phyloP scores from a whole-genome alignment of 2,888 invertebrate species.

The Trisateles emortualis region DNA sequence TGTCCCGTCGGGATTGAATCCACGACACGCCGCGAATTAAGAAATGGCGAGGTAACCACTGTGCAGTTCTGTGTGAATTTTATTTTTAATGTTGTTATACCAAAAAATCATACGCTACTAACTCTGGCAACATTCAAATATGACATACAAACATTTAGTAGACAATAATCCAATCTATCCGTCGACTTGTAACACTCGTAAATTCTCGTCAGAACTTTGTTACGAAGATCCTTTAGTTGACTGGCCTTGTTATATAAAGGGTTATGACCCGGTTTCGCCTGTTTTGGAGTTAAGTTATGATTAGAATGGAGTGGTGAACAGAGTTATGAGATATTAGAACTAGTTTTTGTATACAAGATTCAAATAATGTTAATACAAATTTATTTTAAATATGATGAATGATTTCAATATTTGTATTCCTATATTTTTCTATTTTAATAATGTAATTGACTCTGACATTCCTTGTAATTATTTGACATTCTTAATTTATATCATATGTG shows the following conservation, averaged over 20 bases:
- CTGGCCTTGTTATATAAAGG: slow-evolving; percentile 40
- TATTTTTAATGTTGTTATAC: not conserved
- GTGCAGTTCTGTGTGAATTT: not conserved
- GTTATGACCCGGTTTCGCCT: slow-evolving; percentile 8
- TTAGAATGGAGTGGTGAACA: not conserved
- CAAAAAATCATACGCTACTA: slow-evolving; percentile 9
- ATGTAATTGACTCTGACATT: too few relatives aligned
- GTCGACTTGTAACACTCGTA: slow-evolving; percentile 59
- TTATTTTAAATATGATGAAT: too few relatives aligned
- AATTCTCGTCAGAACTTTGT: slow-evolving; percentile 61
- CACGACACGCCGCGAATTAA: too few relatives aligned
- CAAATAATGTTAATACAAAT: too few relatives aligned
- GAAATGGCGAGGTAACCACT: too few relatives aligned
- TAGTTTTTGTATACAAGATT: too few relatives aligned
- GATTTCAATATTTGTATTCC: too few relatives aligned
- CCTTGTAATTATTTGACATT: too few relatives aligned
- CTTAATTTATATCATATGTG: too few relatives aligned
- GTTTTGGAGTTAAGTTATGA: slow-evolving; percentile 11
- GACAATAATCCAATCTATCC: slow-evolving; percentile 76
- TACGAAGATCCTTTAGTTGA: slow-evolving; percentile 41
- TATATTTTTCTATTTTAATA: too few relatives aligned
- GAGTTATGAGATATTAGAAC: not conserved
- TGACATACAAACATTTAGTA: slow-evolving; percentile 63
- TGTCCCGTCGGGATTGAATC: too few relatives aligned
- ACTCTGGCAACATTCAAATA: slow-evolving; percentile 38